phyloP scores from a whole-genome alignment of 2,888 invertebrate genomes.

The Drosophila barbarae region DNA sequence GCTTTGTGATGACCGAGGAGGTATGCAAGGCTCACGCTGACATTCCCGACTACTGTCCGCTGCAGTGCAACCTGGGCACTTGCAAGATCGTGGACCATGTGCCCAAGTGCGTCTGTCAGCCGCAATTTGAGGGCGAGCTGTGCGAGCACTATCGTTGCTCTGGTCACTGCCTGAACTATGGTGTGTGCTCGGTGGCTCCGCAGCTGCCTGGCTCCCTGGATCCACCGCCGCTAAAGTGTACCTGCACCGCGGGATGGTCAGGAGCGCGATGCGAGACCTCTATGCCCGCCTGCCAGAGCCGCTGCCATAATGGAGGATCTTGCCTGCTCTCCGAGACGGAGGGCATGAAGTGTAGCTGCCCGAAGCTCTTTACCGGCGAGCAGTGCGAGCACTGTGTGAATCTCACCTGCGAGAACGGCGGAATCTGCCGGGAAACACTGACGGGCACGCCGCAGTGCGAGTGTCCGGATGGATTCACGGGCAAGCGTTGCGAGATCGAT shows the following conservation, averaged over 20 bases:
- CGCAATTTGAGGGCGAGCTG: conserved; percentile 83
- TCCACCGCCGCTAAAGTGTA: conserved; percentile 81
- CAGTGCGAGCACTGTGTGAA: conserved; percentile 83
- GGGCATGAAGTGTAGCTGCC: conserved; percentile 81
- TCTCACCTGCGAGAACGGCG: conserved; percentile 83
- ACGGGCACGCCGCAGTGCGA: conserved; percentile 80
- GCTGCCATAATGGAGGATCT: conserved; percentile 83
- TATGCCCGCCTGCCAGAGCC: conserved; percentile 81
- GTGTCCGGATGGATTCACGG: conserved; percentile 82
- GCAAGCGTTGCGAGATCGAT: conserved; percentile 83
- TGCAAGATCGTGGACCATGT: conserved; percentile 81
- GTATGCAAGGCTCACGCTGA: conserved; percentile 75
- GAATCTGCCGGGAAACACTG: conserved; percentile 81
- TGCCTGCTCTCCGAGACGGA: conserved; percentile 80
- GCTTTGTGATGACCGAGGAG: conserved; percentile 78
- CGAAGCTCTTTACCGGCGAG: conserved; percentile 81
- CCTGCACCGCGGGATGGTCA: conserved; percentile 84
- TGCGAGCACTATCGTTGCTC: conserved; percentile 87
- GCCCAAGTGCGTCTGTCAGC: conserved; percentile 84
- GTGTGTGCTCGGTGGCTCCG: conserved; percentile 81
- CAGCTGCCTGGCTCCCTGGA: conserved; percentile 71
- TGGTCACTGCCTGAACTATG: conserved; percentile 84
- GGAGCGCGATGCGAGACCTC: conserved; percentile 84
- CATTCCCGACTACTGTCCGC: conserved; percentile 80
- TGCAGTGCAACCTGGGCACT: conserved; percentile 83